Evolutionary conservation across 2,888 invertebrate species (phyloP), one percentile per base, ranked within the genome.

Genomic region (Selenia dentaria): DNA sequence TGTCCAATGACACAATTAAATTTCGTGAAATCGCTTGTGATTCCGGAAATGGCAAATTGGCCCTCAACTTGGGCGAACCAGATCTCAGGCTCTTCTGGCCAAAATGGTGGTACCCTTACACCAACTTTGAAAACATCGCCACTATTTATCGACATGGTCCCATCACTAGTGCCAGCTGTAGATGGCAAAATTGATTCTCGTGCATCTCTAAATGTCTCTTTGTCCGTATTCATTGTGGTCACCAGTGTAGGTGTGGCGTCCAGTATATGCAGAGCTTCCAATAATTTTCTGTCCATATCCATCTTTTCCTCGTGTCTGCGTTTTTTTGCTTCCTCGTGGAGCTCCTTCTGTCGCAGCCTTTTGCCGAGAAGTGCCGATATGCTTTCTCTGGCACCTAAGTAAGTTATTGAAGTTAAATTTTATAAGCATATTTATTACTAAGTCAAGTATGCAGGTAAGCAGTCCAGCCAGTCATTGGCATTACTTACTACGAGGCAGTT

Each of bases 31-130:
- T 43, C 43, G n/a, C n/a, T 13, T 5, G 20, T 36, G 12, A 43
- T 26, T 24, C 26, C 16, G 3, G 36, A 24, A 3, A 36, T 10
- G 1, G 10, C 1, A 13, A 43, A 43, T 1, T 43, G 28, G 0
- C 31, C 29, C 16, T 43, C 43, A 4, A 43, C 13, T 18, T 43
- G 35, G 11, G 36, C 18, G 25, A 43, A 42, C 35, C 35, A 35
- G 1, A 35, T 8, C 4, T 22, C 32, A 0, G 43, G 43, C 16
- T 31, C 26, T 6, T 43, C 36, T 4, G 43, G n/a, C 31, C 35
- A 43, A 12, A 43, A 43, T 5, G 31, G 31, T 6, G 43, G 43
- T 8, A 22, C 20, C 13, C 31, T 18, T 16, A 29, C 11, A 5
- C 26, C 26, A 3, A 26, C 26, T 5, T 26, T 26, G 8, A 22